Base-by-base conservation (phyloP, 2,797 vertebrate species). In the Lepidocolaptes lacrymiger region DNA sequence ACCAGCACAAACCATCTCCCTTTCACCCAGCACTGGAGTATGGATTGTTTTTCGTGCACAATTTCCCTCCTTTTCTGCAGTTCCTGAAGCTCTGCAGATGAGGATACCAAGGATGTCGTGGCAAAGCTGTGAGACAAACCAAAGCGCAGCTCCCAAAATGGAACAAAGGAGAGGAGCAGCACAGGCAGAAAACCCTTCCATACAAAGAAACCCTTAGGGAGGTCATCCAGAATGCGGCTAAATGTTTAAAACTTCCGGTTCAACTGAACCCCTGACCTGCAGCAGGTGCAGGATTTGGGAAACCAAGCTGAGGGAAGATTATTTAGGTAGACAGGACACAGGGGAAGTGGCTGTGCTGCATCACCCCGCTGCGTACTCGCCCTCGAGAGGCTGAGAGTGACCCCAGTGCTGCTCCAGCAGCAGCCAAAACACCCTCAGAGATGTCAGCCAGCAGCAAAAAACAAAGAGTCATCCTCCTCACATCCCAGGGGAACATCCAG, bases 301-400 rank as follows among this genome's bases (percentile, higher is more conserved):
- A 85, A 78, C 7, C 5, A 69, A 62, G 11, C 4, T 37, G 19
- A 36, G 10, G 34, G 32, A 87, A 87, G 56, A 49, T 0, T 15
- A 16, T 9, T 43, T 85, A 30, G 46, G 61, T 17, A 27, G 36
- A 52, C 0, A 20, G 14, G 28, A 46, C 8, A 22, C 6, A 83
- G 49, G 11, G 11, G 39, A 51, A 90, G 71, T 16, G 32, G 54
- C 9, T 75, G 63, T 75, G 55, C 54, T n/a, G 3, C 9, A 19
- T 27, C 12, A 13, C 46, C 37, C 56, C 46, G 26, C 32, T 6
- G 11, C 0, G 0, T 6, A 10, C 12, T 64, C 1, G 0, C 61
- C 66, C 68, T 43, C 3, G 15, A 32, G 39, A 46, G 34, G 78
- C 51, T 36, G 48, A 36, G 21, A 32, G 27, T 3, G 41, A 82